Conservation (phyloP, 1,140 invertebrate genomes). For the Achatina immaculata region DNA sequence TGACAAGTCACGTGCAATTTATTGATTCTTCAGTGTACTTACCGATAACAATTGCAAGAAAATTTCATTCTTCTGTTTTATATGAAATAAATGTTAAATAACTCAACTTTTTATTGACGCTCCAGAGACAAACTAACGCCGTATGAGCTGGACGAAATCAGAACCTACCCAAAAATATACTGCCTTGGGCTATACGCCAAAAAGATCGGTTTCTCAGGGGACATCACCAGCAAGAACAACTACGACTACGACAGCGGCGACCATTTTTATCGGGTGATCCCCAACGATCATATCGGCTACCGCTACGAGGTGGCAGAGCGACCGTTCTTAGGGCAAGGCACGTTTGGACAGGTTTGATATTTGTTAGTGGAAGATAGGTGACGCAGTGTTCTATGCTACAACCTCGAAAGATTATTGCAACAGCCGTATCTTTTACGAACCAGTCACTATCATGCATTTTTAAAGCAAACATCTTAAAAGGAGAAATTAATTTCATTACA, state of each 20-base stretch:
- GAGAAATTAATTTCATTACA: too few relatives aligned
- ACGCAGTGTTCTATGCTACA: not conserved
- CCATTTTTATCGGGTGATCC: slow-evolving; percentile 38
- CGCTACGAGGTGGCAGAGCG: slow-evolving; percentile 87
- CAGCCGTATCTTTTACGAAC: too few relatives aligned
- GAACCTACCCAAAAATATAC: not conserved
- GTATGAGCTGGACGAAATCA: slow-evolving; percentile 12
- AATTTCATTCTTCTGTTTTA: too few relatives aligned
- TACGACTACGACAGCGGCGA: slow-evolving; percentile 36
- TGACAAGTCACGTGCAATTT: too few relatives aligned
- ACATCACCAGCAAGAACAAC: not conserved
- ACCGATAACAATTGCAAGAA: too few relatives aligned
- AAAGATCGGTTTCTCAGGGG: not conserved
- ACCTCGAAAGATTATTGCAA: too few relatives aligned
- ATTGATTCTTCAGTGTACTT: too few relatives aligned
- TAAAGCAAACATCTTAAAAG: too few relatives aligned
- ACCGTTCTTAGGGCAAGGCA: slow-evolving; percentile 89
- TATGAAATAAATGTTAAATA: too few relatives aligned
- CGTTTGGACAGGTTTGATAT: slow-evolving; percentile 90
- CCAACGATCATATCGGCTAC: slow-evolving; percentile 87
- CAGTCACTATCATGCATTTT: too few relatives aligned
- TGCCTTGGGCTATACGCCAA: slow-evolving; percentile 6
- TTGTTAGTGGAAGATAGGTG: not conserved
- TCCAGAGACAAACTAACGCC: slow-evolving; percentile 15
- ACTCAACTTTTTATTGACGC: not conserved